These are phyloP conservation scores for Pelochelys cantorii DNA, from an alignment of 2,797 vertebrate genomes.

Conservation along the genomic window DNA sequence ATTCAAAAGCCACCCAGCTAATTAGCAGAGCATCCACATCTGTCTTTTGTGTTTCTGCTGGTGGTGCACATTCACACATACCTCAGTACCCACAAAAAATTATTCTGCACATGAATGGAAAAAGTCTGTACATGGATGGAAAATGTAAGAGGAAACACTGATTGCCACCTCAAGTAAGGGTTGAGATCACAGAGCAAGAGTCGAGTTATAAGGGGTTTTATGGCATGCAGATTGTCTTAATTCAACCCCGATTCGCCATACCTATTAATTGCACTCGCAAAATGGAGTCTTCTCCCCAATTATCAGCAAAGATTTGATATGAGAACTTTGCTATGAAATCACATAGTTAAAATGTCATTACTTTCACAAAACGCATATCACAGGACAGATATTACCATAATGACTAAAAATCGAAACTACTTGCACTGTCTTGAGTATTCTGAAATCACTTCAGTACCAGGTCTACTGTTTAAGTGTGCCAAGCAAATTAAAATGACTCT, in stretches of 20 bases:
- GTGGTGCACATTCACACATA: too few relatives aligned
- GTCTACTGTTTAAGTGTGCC: neutral
- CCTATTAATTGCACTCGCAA: accelerated
- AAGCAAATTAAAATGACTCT: neutral
- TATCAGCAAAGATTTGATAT: accelerated
- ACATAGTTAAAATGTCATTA: neutral
- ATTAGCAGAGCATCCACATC: too few relatives aligned
- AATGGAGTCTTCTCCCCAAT: neutral
- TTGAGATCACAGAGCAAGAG: neutral
- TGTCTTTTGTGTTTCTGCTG: too few relatives aligned
- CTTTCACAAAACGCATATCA: neutral
- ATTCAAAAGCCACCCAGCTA: too few relatives aligned
- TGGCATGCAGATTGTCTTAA: neutral
- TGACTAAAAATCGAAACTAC: neutral
- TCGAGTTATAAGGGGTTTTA: accelerated
- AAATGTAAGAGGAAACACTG: too few relatives aligned
- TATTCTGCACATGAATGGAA: too few relatives aligned
- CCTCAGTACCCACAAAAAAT: too few relatives aligned
- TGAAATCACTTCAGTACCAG: neutral
- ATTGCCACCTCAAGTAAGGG: neutral
- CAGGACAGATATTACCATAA: neutral
- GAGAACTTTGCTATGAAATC: neutral
- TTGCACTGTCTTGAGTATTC: neutral
- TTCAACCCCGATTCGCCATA: neutral
- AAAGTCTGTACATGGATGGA: too few relatives aligned